Evolutionary conservation across 2,113 vertebrate species (phyloP).

Genomic region (Irena cyanogastra): DNA sequence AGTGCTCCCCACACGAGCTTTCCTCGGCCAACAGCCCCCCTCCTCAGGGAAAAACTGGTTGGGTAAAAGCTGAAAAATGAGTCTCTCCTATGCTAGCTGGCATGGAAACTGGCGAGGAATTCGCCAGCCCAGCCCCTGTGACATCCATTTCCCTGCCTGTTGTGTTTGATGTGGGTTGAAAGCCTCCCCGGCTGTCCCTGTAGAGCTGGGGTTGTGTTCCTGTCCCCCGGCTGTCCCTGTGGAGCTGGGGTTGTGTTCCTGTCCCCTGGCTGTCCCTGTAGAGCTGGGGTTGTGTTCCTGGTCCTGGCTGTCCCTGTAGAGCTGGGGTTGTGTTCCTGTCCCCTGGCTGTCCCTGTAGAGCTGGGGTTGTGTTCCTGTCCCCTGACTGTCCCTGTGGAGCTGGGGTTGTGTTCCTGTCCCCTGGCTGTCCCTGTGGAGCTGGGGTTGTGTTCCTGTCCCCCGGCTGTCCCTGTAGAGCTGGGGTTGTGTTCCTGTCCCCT

Average conservation of each 20-base stretch:
- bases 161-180: neutral
- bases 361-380: neutral
- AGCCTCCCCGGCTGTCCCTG: neutral
- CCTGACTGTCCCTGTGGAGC: neutral
- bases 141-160: neutral
- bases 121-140: neutral
- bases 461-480: neutral
- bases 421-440: neutral
- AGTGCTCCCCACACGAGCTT: neutral
- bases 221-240: accelerated
- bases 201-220: neutral
- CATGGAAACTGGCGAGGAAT: neutral
- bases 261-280: too few species aligned
- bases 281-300: neutral
- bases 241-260: neutral
- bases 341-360: neutral
- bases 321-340: neutral
- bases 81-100: neutral
- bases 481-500: neutral
- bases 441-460: neutral
- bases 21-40: neutral
- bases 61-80: neutral
- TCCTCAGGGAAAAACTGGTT: neutral
- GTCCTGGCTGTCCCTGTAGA: neutral
- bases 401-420: neutral